Percentiles rank a stretch among this genome's conserved stretches.
phyloP scores from a whole-genome alignment of 2,888 invertebrate species.

The Hirtodrosophila trivittata region DNA sequence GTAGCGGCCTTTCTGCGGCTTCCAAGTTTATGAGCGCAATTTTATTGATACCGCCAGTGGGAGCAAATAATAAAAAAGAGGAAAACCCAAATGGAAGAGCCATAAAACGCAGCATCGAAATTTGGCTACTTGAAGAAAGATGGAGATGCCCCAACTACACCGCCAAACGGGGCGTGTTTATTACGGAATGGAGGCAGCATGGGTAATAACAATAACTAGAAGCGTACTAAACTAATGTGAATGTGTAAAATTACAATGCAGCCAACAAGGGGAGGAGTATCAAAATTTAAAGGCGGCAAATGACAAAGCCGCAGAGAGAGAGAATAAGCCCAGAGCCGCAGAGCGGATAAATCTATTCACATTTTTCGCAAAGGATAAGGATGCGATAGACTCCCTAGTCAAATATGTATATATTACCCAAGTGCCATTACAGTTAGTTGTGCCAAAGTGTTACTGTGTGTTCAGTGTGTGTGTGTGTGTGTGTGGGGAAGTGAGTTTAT shows the following conservation, averaged over 20 bases:
- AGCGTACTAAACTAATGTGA: slow-evolving; percentile 56
- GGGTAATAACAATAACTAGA: slow-evolving; percentile 60
- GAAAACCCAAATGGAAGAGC: slow-evolving; percentile 15
- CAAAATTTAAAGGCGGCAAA: slow-evolving; percentile 54
- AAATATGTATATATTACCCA: slow-evolving; percentile 41
- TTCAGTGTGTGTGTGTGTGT: slow-evolving; percentile 10
- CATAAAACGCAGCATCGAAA: slow-evolving; percentile 49
- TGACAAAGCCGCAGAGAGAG: slow-evolving; percentile 40
- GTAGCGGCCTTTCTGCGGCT: slow-evolving; percentile 43
- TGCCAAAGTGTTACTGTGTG: slow-evolving; percentile 6
- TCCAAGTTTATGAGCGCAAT: slow-evolving; percentile 70
- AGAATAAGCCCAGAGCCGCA: neutral
- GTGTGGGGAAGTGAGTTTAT: slow-evolving; percentile 16
- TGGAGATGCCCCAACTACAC: slow-evolving; percentile 14
- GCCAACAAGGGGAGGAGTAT: slow-evolving; percentile 2
- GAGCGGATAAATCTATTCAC: slow-evolving; percentile 41
- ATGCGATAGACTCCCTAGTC: slow-evolving; percentile 18
- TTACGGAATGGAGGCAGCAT: slow-evolving; percentile 36
- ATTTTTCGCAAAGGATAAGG: slow-evolving; percentile 18
- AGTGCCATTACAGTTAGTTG: slow-evolving; percentile 42
- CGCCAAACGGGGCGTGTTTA: slow-evolving; percentile 54
- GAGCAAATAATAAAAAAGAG: slow-evolving; percentile 56
- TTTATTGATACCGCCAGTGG: slow-evolving; percentile 77
- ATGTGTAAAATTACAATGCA: slow-evolving; percentile 47
- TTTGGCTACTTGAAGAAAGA: slow-evolving; percentile 10